Base-by-base conservation (phyloP, 2,888 invertebrate species). In the Drosophila pseudotakahashii region DNA sequence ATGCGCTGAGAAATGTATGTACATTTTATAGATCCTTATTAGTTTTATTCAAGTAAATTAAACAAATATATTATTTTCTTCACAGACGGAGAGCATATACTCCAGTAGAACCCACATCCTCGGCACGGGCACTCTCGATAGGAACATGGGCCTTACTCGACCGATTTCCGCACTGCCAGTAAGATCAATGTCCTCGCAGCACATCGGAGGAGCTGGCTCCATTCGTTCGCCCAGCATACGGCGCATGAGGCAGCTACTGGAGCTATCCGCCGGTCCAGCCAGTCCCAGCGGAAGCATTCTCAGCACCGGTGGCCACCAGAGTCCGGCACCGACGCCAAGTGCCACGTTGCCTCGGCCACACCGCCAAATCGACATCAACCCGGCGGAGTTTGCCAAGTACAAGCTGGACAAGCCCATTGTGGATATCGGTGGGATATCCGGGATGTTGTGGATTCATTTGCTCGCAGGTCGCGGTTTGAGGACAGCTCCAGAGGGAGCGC, bases 361-460 rank as follows among this genome's bases (percentile, higher is more conserved):
- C 91, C 93, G 95, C 88, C 95, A 96, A 90, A 94, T 97, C 79
- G 97, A 97, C 92, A 97, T 97, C 81, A 97, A 97, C 93, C 97
- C 97, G 88, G 97, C 96, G 89, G 97, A 97, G 93, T 98, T 97
- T 93, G 94, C 96, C 88, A 97, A 97, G 93, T 97, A 98, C 92
- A 97, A 97, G 93, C 94, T 97, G 88, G 97, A 97, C 88, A 97
- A 97, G 89, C 95, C 94, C 14, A 91, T 92, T 16, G 88, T 92
- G 47, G 92, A 93, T 66, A 93, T 94, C 1, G 92, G 92, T 51
- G 95, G 96, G 0, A 94, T 97, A 13, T 97, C 97, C 55, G 98
- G 98, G 7, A 95, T 98, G 94, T 93, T 98, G 6, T 97, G 97
- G 96, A 96, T 98, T 14, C 98, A 98, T 90, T 92, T 98, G 57